Conservation (phyloP, 2,113 vertebrate species). For the Caracal caracal region DNA sequence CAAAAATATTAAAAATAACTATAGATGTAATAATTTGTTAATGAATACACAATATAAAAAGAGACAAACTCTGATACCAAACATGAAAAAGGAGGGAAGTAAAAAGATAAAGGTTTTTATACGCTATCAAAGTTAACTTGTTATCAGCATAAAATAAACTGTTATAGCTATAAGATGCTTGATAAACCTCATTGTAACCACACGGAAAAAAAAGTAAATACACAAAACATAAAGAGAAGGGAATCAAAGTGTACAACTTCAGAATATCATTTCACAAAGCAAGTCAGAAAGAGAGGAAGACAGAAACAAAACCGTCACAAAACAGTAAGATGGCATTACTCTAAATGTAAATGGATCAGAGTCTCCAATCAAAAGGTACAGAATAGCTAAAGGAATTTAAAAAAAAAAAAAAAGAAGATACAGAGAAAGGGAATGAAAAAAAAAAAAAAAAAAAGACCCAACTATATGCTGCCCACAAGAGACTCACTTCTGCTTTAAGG, state of each 20-base stretch:
- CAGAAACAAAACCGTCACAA: background rate
- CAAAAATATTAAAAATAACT: background rate
- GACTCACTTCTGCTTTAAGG: background rate
- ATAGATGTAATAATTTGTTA: background rate
- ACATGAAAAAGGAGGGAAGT: background rate
- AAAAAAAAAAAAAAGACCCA: background rate
- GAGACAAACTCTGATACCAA: background rate
- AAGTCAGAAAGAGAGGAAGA: background rate
- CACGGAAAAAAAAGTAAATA: background rate
- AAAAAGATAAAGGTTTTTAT: background rate
- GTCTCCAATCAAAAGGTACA: background rate
- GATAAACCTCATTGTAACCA: background rate
- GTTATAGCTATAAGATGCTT: background rate
- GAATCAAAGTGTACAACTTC: background rate
- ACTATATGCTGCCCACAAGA: background rate
- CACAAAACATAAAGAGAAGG: background rate
- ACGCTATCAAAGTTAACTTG: background rate
- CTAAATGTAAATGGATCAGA: background rate
- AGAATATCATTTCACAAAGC: background rate
- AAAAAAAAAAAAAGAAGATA: too few species aligned
- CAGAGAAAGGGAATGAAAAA: too few species aligned
- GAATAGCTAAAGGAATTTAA: background rate
- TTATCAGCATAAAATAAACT: background rate
- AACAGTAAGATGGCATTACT: background rate
- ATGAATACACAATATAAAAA: background rate